A percentile compares a stretch with the other conserved stretches of the same genome.
Evolutionary conservation across 2,888 invertebrate genomes (phyloP).

Genomic region (Bellardia pandia): DNA sequence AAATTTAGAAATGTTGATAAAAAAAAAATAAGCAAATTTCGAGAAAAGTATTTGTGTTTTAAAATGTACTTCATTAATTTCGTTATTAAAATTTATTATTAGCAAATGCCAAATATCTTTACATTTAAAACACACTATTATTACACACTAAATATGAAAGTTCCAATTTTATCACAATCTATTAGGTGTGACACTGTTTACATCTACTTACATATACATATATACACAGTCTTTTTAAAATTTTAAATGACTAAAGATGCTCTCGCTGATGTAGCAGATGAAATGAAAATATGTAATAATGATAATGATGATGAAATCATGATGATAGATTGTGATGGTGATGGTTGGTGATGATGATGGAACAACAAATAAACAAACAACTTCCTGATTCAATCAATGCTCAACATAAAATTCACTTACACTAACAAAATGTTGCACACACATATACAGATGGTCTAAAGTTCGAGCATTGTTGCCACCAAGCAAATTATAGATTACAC

Average conservation of each 20-base stretch:
- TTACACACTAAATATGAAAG: too few relatives aligned
- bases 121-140: too few relatives aligned
- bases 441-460: background rate
- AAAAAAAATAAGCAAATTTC: too few relatives aligned
- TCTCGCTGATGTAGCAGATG: conserved; percentile 16
- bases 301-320: conserved; percentile 23
- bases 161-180: too few relatives aligned
- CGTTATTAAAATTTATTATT: too few relatives aligned
- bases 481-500: too few relatives aligned
- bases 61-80: too few relatives aligned
- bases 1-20: too few relatives aligned
- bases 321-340: conserved; percentile 12
- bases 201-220: too few relatives aligned
- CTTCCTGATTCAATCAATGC: conserved; percentile 35
- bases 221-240: background rate
- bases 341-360: conserved; percentile 10
- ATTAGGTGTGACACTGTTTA: too few relatives aligned
- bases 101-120: too few relatives aligned
- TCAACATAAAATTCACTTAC: background rate
- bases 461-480: background rate
- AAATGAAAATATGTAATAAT: conserved; percentile 16
- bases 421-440: background rate
- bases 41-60: too few relatives aligned
- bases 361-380: conserved; percentile 22
- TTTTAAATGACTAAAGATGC: conserved; percentile 19